These are phyloP conservation scores for Cordilura impudica DNA, from an alignment of 2,888 invertebrate species.

Conservation along the genomic window DNA sequence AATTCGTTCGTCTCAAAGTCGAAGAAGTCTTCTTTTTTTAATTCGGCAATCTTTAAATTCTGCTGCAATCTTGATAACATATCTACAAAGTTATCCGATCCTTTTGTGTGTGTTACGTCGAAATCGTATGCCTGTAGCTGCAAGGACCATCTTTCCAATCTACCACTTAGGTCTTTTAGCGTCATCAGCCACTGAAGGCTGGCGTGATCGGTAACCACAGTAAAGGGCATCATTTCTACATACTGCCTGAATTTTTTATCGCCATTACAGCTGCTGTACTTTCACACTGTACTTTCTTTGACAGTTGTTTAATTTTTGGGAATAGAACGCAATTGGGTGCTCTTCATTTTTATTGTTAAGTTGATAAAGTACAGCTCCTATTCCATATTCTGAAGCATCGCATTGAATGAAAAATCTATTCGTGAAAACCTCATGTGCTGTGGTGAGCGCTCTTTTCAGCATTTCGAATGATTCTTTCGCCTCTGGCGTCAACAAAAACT, in stretches of 20 bases:
- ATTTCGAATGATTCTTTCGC: too few relatives aligned
- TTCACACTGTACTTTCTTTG: not conserved
- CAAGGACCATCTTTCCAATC: not conserved
- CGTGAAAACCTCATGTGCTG: too few relatives aligned
- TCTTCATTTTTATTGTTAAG: too few relatives aligned
- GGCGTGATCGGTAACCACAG: not conserved
- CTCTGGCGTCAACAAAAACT: too few relatives aligned
- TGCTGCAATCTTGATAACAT: not conserved
- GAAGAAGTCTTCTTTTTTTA: not conserved
- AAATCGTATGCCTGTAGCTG: conserved; percentile 9
- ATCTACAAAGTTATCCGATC: not conserved
- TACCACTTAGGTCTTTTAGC: not conserved
- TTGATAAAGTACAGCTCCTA: too few relatives aligned
- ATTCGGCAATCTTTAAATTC: too few relatives aligned
- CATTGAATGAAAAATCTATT: too few relatives aligned
- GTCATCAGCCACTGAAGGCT: not conserved
- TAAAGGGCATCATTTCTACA: too few relatives aligned
- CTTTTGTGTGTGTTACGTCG: not conserved
- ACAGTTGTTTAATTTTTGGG: too few relatives aligned
- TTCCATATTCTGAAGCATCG: too few relatives aligned
- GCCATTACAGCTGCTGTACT: not conserved
- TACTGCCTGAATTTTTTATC: not conserved
- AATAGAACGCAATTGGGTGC: too few relatives aligned
- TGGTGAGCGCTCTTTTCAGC: too few relatives aligned
- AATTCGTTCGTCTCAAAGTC: not conserved